Conservation (phyloP, 2,888 invertebrate genomes). For the Mycalesis mineus region DNA sequence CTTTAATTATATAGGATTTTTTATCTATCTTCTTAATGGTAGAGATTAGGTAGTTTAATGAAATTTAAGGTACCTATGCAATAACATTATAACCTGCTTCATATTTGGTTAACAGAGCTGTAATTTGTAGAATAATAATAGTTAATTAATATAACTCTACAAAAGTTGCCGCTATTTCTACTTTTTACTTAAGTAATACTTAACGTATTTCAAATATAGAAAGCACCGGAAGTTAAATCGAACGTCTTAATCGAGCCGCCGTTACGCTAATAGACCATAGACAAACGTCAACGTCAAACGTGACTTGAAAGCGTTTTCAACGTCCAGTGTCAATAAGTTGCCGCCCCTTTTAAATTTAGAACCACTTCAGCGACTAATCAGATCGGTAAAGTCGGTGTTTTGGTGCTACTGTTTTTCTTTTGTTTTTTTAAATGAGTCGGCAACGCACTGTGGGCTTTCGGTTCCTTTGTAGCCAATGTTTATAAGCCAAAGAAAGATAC, state of each 20-base stretch:
- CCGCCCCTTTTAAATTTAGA: slow-evolving; percentile 72
- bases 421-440: slow-evolving; percentile 46
- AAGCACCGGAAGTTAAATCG: slow-evolving; percentile 31
- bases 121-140: too few species aligned
- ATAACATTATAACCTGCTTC: too few species aligned
- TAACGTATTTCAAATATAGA: not conserved
- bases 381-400: slow-evolving; percentile 71
- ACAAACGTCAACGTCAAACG: slow-evolving; percentile 43
- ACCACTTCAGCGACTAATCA: slow-evolving; percentile 73
- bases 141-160: too few species aligned
- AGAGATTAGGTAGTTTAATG: too few species aligned
- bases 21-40: too few species aligned
- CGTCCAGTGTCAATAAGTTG: slow-evolving; percentile 61
- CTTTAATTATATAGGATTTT: slow-evolving; percentile 11
- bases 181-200: too few species aligned
- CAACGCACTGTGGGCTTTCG: slow-evolving; percentile 42
- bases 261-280: slow-evolving; percentile 50
- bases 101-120: too few species aligned
- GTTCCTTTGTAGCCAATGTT: slow-evolving; percentile 56
- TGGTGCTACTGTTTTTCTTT: slow-evolving; percentile 40
- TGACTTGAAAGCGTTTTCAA: slow-evolving; percentile 60
- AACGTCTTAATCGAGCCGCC: slow-evolving; percentile 59
- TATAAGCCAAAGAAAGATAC: slow-evolving; percentile 42
- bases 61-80: too few species aligned
- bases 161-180: too few species aligned